These are phyloP conservation scores for Callospermophilus lateralis DNA, from an alignment of 2,113 vertebrate genomes.

Conservation along the genomic window DNA sequence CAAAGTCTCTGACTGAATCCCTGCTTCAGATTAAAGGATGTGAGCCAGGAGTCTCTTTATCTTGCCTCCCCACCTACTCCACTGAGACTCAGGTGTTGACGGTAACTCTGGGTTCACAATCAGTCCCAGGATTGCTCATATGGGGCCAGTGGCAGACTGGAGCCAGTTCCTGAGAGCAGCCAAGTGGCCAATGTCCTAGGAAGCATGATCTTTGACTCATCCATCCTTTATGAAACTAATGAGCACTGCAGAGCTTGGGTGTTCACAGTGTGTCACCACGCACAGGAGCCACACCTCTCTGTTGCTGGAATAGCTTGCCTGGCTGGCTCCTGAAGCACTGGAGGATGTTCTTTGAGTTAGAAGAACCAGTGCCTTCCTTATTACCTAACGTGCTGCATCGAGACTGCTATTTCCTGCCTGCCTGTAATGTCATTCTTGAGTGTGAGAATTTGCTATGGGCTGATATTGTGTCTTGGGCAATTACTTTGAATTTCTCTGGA, in stretches of 20 bases:
- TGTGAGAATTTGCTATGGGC: conserved; percentile 67
- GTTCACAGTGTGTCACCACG: conserved; percentile 12
- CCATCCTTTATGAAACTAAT: conserved; percentile 51
- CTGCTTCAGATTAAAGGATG: background rate
- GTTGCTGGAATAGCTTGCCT: conserved; percentile 60
- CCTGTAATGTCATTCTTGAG: background rate
- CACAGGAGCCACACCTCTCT: conserved; percentile 16
- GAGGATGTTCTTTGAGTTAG: background rate
- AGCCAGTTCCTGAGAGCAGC: conserved; percentile 27
- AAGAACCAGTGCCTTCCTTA: conserved; percentile 1
- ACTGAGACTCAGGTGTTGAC: background rate
- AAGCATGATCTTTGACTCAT: conserved; percentile 67
- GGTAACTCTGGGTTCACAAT: background rate
- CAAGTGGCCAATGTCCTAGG: background rate
- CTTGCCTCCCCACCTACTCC: background rate
- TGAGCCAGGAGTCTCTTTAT: conserved; percentile 20
- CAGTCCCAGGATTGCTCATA: background rate
- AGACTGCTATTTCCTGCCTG: conserved; percentile 10
- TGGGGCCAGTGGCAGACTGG: background rate
- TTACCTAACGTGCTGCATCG: conserved; percentile 27
- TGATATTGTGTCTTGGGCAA: conserved; percentile 55
- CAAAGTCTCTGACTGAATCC: background rate
- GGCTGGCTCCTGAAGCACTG: conserved; percentile 1
- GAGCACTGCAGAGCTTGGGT: background rate
- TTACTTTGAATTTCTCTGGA: conserved; percentile 58